phyloP scores from a whole-genome alignment of 2,888 invertebrate species.

The Ectobius pallidus region DNA sequence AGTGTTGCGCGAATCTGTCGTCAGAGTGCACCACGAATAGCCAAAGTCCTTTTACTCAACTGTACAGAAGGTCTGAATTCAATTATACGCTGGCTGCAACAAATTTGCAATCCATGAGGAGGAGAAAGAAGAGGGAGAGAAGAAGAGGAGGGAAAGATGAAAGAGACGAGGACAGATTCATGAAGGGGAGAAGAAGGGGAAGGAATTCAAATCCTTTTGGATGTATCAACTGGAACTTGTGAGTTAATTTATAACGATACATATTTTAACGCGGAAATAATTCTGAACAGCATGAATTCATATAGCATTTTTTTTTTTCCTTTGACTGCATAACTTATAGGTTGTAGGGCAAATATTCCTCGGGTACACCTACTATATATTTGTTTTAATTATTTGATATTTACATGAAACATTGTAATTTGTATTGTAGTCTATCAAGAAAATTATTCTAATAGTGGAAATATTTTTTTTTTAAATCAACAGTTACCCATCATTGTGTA shows the following conservation, averaged over 20 bases:
- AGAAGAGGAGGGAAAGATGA: neutral
- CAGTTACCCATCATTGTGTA: too few species aligned
- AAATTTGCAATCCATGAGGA: slow-evolving; percentile 1
- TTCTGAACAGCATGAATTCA: neutral
- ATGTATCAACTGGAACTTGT: neutral
- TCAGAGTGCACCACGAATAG: neutral
- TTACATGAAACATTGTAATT: too few species aligned
- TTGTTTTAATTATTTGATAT: too few species aligned
- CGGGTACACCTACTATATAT: too few species aligned
- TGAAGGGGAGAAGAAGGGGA: neutral
- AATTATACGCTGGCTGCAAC: neutral
- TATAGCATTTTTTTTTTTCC: too few species aligned
- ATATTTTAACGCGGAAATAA: neutral
- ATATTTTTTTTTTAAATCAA: too few species aligned
- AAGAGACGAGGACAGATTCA: neutral
- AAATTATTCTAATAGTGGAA: too few species aligned
- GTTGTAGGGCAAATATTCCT: too few species aligned
- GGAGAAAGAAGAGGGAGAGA: neutral
- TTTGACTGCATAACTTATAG: too few species aligned
- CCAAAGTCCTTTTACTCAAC: too few species aligned
- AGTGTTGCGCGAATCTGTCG: slow-evolving; percentile 16
- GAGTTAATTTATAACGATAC: neutral
- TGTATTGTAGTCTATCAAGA: too few species aligned
- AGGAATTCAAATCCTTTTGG: neutral
- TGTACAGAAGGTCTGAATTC: neutral